These are phyloP conservation scores for Ptychadena robeensis DNA, from an alignment of 2,797 vertebrate genomes.

Conservation along the genomic window DNA sequence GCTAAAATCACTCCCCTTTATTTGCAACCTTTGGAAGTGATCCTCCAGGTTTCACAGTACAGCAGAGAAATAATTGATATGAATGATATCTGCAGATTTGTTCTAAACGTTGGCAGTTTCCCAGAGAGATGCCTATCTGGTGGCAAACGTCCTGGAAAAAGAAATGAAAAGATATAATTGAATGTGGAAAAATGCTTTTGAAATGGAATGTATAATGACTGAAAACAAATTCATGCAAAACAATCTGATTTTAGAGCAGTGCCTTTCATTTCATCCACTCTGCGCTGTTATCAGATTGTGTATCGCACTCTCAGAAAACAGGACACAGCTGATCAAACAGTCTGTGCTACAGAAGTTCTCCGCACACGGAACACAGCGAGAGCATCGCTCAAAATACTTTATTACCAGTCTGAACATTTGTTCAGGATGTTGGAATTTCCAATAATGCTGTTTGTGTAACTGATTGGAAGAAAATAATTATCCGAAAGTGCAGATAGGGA, in stretches of 20 bases:
- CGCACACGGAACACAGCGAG: background rate
- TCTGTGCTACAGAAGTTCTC: constrained; percentile 28
- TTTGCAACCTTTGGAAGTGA: background rate
- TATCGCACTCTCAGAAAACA: constrained; percentile 36
- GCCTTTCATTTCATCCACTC: constrained; percentile 18
- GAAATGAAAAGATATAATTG: constrained; percentile 28
- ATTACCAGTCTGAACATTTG: constrained; percentile 42
- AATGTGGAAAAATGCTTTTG: constrained; percentile 37
- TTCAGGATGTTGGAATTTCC: constrained; percentile 51
- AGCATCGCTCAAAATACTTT: constrained; percentile 29
- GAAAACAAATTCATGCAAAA: constrained; percentile 39
- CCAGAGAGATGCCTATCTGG: constrained; percentile 12
- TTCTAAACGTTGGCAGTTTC: background rate
- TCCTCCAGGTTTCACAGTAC: background rate
- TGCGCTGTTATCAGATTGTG: constrained; percentile 38
- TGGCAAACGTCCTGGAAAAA: constrained; percentile 34
- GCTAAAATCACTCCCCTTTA: background rate
- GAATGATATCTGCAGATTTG: background rate
- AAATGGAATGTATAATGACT: constrained; percentile 48
- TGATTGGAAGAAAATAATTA: constrained; percentile 21
- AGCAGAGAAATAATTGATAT: background rate
- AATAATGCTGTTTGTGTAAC: constrained; percentile 42
- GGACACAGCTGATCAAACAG: constrained; percentile 57
- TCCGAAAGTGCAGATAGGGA: constrained; percentile 11
- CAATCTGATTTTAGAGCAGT: constrained; percentile 26